Evolutionary conservation across 2,113 vertebrate species (phyloP).

Genomic region (Puffinus mauretanicus): DNA sequence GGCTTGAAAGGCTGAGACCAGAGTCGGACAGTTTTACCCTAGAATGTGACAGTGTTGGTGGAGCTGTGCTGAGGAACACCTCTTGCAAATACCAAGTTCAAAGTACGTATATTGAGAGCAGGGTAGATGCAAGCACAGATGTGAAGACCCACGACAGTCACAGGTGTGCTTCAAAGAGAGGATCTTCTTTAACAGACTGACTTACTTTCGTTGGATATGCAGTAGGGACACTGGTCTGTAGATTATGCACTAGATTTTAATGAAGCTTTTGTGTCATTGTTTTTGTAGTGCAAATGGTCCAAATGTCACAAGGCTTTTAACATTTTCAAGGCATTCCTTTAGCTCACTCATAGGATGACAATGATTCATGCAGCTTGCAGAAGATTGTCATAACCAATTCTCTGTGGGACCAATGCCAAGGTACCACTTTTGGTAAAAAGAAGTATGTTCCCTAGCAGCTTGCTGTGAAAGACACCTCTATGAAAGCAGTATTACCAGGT

Average conservation of each 20-base stretch:
- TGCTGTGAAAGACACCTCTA: not conserved
- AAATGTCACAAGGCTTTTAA: not conserved
- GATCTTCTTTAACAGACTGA: not conserved
- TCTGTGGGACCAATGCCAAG: not conserved
- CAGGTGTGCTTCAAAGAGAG: not conserved
- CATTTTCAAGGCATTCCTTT: not conserved
- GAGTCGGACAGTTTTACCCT: not conserved
- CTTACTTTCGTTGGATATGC: not conserved
- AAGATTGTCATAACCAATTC: not conserved
- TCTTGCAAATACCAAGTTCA: not conserved
- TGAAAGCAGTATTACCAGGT: not conserved
- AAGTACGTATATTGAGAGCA: not conserved
- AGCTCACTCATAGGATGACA: not conserved
- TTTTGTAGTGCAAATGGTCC: not conserved
- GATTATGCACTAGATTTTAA: not conserved
- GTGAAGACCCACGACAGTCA: not conserved
- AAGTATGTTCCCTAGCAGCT: not conserved
- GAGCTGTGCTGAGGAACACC: not conserved
- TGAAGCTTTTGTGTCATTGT: not conserved
- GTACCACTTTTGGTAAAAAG: not conserved
- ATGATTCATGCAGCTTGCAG: not conserved
- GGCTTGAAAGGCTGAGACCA: not conserved
- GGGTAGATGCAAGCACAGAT: not conserved
- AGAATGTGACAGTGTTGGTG: not conserved
- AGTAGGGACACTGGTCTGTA: not conserved